Percentiles rank a stretch among this genome's conserved stretches.
Evolutionary conservation across 1,140 invertebrate genomes (phyloP).

Genomic region (Littorina saxatilis): DNA sequence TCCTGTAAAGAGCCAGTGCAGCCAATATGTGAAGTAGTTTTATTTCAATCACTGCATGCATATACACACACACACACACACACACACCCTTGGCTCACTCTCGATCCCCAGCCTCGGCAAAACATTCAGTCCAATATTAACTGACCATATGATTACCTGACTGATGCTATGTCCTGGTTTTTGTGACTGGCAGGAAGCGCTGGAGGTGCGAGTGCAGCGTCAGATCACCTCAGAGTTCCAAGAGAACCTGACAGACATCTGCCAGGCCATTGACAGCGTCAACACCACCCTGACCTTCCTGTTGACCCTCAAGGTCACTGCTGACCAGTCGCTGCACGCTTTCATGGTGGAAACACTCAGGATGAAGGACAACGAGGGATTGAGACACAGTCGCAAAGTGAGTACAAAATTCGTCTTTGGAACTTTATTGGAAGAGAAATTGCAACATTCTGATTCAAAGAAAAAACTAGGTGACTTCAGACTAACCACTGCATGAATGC

Average conservation of each 20-base stretch:
- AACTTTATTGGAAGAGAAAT: not conserved
- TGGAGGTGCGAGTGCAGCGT: conserved; percentile 45
- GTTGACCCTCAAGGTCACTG: conserved; percentile 48
- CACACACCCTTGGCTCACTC: not conserved
- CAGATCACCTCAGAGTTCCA: conserved; percentile 54
- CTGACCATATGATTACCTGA: not conserved
- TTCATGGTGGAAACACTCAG: conserved; percentile 62
- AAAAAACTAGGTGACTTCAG: no score
- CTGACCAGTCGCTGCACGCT: conserved; percentile 35
- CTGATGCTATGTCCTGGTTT: not conserved
- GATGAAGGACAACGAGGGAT: conserved; percentile 46
- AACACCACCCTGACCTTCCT: conserved; percentile 63
- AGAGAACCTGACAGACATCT: conserved; percentile 50
- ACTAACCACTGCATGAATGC: not conserved
- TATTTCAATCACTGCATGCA: not conserved
- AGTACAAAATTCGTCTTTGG: not conserved
- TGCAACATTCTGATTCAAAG: not conserved
- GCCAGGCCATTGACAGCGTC: conserved; percentile 54
- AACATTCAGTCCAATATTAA: not conserved
- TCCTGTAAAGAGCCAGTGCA: no score
- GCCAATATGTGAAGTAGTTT: no score
- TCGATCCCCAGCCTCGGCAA: not conserved
- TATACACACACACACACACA: not conserved
- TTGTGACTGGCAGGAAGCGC: conserved; percentile 42
- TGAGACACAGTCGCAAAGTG: conserved; percentile 57